These are phyloP conservation scores for Helobdella robusta DNA, from an alignment of 2,888 invertebrate genomes.

Conservation along the genomic window DNA sequence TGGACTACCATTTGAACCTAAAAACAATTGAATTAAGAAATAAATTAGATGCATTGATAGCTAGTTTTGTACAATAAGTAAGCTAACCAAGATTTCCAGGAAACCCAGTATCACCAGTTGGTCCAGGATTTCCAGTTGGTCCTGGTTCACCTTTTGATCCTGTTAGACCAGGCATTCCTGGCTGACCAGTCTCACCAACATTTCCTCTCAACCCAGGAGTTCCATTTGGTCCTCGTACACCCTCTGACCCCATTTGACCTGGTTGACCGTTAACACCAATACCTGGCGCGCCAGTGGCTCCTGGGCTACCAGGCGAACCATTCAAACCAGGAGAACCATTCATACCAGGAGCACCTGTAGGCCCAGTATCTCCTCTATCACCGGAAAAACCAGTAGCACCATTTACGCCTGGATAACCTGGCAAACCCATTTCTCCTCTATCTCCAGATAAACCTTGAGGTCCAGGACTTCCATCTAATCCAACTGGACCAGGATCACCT, in stretches of 20 bases:
- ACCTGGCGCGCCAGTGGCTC: slow-evolving; percentile 15
- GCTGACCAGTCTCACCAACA: neutral
- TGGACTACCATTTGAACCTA: slow-evolving; percentile 11
- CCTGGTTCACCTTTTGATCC: slow-evolving; percentile 22
- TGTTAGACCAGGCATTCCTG: neutral
- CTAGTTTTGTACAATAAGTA: too few species aligned
- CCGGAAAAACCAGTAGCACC: slow-evolving; percentile 25
- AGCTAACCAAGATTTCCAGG: too few species aligned
- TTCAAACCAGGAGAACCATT: slow-evolving; percentile 25
- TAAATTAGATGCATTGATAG: too few species aligned
- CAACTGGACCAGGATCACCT: slow-evolving; percentile 12
- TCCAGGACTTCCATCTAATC: neutral
- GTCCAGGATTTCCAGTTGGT: slow-evolving; percentile 9
- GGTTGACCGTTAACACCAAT: slow-evolving; percentile 23
- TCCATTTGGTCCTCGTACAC: slow-evolving; percentile 16
- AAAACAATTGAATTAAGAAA: too few species aligned
- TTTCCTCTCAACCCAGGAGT: slow-evolving; percentile 13
- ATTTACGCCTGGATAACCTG: slow-evolving; percentile 6
- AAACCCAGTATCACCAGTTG: slow-evolving; percentile 12
- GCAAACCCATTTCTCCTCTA: neutral
- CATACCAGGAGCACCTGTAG: slow-evolving; percentile 20
- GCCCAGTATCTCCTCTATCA: neutral
- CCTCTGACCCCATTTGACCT: slow-evolving; percentile 22
- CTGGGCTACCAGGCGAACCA: slow-evolving; percentile 9
- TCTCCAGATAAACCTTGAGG: neutral